phyloP scores from a whole-genome alignment of 2,113 vertebrate species.

The Epinephelus moara region DNA sequence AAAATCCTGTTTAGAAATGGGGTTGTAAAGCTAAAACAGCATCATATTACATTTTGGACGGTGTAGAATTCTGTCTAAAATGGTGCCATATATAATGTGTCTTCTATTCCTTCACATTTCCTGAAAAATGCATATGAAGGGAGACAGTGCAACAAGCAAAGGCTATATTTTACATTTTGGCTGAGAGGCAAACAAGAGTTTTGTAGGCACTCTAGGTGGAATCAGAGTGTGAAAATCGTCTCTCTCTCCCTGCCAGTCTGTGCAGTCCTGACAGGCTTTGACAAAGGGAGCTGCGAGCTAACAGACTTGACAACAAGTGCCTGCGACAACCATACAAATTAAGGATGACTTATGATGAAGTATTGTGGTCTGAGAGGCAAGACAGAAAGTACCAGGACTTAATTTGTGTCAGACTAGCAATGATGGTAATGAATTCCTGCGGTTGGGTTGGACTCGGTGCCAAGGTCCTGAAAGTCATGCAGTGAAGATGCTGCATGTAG shows the following conservation, averaged over 20 bases:
- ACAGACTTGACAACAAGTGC: slow-evolving; percentile 75
- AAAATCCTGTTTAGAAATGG: slow-evolving; percentile 36
- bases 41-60: slow-evolving; percentile 15
- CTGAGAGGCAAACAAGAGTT: slow-evolving; percentile 56
- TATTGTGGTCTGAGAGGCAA: slow-evolving; percentile 81
- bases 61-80: neutral
- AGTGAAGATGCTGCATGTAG: slow-evolving; percentile 57
- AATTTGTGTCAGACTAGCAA: slow-evolving; percentile 82
- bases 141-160: slow-evolving; percentile 20
- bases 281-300: slow-evolving; percentile 74
- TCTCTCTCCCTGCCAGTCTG: slow-evolving; percentile 51
- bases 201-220: slow-evolving; percentile 40
- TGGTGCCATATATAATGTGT: slow-evolving; percentile 13
- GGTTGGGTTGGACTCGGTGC: slow-evolving; percentile 75
- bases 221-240: slow-evolving; percentile 59
- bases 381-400: slow-evolving; percentile 82
- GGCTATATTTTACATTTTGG: slow-evolving; percentile 59
- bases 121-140: slow-evolving; percentile 8
- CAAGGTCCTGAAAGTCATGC: slow-evolving; percentile 74
- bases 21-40: slow-evolving; percentile 15
- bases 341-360: slow-evolving; percentile 84
- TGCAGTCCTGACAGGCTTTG: slow-evolving; percentile 68
- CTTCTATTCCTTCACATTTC: slow-evolving; percentile 21
- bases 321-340: slow-evolving; percentile 80
- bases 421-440: slow-evolving; percentile 85